Evolutionary conservation across 30 jellyfish, hydroid and myxozoan genomes (phyloP), one percentile per base, ranked within the genome.

Genomic region (Cassiopea xamachana): DNA sequence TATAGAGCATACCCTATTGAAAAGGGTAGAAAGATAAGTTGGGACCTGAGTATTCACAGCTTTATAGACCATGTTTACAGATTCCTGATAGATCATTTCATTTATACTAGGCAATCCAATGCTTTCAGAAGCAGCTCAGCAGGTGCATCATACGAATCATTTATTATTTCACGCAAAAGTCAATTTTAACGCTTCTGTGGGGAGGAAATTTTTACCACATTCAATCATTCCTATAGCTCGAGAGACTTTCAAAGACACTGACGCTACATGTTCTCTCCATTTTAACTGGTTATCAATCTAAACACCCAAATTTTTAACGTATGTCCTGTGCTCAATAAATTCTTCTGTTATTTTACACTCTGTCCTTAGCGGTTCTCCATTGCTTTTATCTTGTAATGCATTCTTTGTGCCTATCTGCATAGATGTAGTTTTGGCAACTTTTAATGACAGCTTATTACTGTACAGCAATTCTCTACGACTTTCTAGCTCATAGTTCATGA

Each of bases 191-290:
- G 45, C 39, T 18, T 67, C 76, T 3, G 45, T 67, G 46, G 76
- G 76, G 76, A 18, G 45, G 45, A 67, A 67, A 2, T 2, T 67
- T 67, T 67, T 18, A 67, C 19, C 76, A 67, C 15, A 67, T 14
- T 67, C 19, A 67, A 67, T 67, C 76, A 67, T 67, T 67, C 45
- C 76, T 67, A 67, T 67, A 18, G 76, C 76, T 18, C 45, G 76
- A 67, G 76, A 67, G 45, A 67, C 2, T 67, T 67, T 18, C 76
- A 18, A 6, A 15, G 76, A 67, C 15, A 67, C 76, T 67, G 76
- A 67, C 76, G 7, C 45, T 67, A 67, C 45, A 67, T 67, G 39
- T 13, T 67, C 76, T 67, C 15, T 67, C 76, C 76, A 67, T 18
- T 67, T 67, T 18, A 67, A 18, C 76, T 67, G 76, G 76, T 67